Base-by-base conservation (phyloP, 2,888 invertebrate genomes). In the Heteromurus nitidus region DNA sequence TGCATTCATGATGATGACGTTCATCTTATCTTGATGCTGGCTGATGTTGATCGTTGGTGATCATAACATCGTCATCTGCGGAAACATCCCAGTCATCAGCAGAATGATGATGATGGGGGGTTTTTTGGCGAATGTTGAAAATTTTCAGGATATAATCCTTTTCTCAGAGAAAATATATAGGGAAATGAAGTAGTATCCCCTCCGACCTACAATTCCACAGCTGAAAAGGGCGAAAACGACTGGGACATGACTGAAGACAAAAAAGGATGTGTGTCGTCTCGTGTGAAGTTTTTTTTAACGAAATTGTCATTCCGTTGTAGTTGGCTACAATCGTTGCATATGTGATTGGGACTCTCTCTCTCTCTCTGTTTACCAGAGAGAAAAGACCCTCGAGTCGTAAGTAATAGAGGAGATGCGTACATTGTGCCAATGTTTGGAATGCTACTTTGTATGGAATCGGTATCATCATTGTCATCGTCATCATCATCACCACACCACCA, bases 301-400 rank as follows among this genome's bases (percentile, higher is more conserved):
- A 76, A 83, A 83, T 83, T 83, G 83, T 83, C 75, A 83, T 83
- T 83, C 83, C 58, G 76, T 50, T 64, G 76, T 77, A 76, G 73
- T 74, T 73, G 67, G 73, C 79, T 79, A 82, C 79, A 69, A 11
- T 36, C 64, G 76, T 70, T 80, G 80, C 72, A 73, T 80, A 73
- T 80, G 60, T 80, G 80, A 80, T 72, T 80, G 72, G 62, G 73
- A 47, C 58, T 7, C 36, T 42, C 16, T 26, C 36, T 5, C 68
- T 68, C 7, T n/a, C 5, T n/a, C 11, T 18, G 18, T n/a, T 9
- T 7, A 18, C 18, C 7, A n/a, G n/a, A n/a, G n/a, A n/a, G n/a
- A n/a, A n/a, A n/a, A n/a, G n/a, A n/a, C n/a, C 7, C 55, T 47
- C n/a, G 7, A 36, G 36, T 36, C 36, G 36, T n/a, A n/a, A n/a